Conservation (phyloP, 1,140 invertebrate genomes). For the Mylabris phalerata region DNA sequence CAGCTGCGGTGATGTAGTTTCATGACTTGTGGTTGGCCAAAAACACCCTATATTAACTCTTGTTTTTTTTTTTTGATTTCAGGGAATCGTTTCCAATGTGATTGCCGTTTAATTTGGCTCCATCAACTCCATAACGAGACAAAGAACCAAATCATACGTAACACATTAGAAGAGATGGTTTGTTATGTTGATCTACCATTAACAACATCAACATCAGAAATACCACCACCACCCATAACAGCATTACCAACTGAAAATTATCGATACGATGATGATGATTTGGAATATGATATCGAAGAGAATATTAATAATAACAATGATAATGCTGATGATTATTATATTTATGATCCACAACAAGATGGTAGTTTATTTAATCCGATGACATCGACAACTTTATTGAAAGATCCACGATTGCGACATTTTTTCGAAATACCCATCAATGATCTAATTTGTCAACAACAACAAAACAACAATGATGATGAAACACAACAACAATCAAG, state of each 20-base stretch:
- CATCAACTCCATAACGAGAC: conserved; percentile 65
- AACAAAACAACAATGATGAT: conserved; percentile 11
- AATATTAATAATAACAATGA: too few species aligned
- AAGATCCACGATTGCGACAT: conserved; percentile 37
- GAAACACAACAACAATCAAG: too few species aligned
- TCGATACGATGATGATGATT: conserved; percentile 27
- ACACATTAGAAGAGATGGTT: conserved; percentile 57
- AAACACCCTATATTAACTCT: too few species aligned
- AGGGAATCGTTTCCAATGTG: conserved; percentile 74
- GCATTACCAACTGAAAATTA: conserved; percentile 24
- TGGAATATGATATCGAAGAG: conserved; percentile 25
- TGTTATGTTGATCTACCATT: conserved; percentile 53
- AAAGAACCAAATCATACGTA: conserved; percentile 57
- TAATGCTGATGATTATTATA: not conserved
- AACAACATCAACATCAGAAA: not conserved
- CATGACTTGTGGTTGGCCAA: too few species aligned
- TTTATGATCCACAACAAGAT: conserved; percentile 29
- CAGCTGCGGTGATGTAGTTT: too few species aligned
- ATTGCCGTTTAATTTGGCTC: conserved; percentile 71
- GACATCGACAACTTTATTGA: conserved; percentile 5
- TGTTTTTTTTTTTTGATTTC: conserved; percentile 33
- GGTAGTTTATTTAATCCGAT: conserved; percentile 28
- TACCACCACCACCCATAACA: not conserved
- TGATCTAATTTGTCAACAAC: conserved; percentile 58
- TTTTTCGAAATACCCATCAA: conserved; percentile 58